Percentiles rank a stretch among this genome's conserved stretches.
phyloP scores from a whole-genome alignment of 2,888 invertebrate species.

The Baccha elongata region DNA sequence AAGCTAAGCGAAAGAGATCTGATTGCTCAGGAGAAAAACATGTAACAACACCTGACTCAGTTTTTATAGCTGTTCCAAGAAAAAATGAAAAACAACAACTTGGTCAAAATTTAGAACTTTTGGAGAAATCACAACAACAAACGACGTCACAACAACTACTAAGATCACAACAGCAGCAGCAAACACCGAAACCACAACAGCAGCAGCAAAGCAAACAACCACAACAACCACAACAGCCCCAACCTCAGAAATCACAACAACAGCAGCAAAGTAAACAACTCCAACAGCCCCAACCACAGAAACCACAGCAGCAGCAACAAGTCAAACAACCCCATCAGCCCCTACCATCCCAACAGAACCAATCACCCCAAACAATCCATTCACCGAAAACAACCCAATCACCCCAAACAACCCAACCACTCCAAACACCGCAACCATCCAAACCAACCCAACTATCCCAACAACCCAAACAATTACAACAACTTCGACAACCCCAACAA shows the following conservation, averaged over 20 bases:
- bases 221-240: background rate
- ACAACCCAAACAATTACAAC: slow-evolving; percentile 23
- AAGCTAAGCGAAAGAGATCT: slow-evolving; percentile 25
- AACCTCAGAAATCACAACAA: background rate
- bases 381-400: slow-evolving; percentile 27
- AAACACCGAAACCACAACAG: background rate
- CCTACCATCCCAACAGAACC: background rate
- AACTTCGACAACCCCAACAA: background rate
- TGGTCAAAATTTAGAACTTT: too few species aligned
- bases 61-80: background rate
- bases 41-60: background rate
- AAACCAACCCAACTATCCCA: background rate
- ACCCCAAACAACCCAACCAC: background rate
- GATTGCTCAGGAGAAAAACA: slow-evolving; percentile 16
- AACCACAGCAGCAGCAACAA: background rate
- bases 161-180: slow-evolving; percentile 26
- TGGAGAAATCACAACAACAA: background rate
- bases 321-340: background rate
- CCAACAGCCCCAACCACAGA: background rate
- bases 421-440: background rate
- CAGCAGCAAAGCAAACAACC: background rate
- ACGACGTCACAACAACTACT: slow-evolving; percentile 25
- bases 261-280: background rate
- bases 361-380: too few species aligned
- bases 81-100: slow-evolving; percentile 6